Percentiles rank a stretch among this genome's conserved stretches.
Evolutionary conservation across 2,113 vertebrate species (phyloP).

Genomic region (Smithornis capensis): DNA sequence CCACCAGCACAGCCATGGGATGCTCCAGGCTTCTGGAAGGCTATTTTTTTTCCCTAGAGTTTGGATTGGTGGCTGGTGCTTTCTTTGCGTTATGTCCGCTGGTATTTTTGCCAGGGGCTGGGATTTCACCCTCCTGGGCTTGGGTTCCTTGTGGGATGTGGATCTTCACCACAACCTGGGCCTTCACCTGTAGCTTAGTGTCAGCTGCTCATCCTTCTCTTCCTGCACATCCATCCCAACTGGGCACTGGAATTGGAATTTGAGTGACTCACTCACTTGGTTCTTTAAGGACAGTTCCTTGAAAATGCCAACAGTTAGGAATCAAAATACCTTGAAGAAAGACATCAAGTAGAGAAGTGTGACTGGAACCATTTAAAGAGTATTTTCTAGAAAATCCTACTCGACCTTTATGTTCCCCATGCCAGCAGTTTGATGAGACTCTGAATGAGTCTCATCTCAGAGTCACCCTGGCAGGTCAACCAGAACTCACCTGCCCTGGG

Average conservation of each 20-base stretch:
- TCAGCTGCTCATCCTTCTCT: not conserved
- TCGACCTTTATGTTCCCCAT: not conserved
- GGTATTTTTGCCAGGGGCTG: not conserved
- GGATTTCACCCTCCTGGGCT: not conserved
- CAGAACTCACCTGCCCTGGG: not conserved
- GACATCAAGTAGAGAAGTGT: not conserved
- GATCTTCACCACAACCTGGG: fast-evolving
- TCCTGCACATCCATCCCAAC: not conserved
- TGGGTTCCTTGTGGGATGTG: not conserved
- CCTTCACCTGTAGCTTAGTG: not conserved
- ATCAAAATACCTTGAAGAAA: not conserved
- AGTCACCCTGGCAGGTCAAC: not conserved
- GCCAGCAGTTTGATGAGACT: not conserved
- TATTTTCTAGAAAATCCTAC: not conserved
- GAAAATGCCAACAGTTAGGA: not conserved
- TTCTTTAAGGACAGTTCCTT: not conserved
- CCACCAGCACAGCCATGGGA: not conserved
- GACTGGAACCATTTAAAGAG: not conserved
- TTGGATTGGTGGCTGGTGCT: not conserved
- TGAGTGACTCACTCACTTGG: not conserved
- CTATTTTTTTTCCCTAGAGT: not conserved
- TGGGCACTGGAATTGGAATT: not conserved
- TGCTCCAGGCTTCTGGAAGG: not conserved
- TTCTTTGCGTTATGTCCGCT: not conserved
- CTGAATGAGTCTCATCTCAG: not conserved